Percentiles rank a stretch among this genome's conserved stretches.
phyloP scores from a whole-genome alignment of 1,140 invertebrate species.

The Coptotermes formosanus region DNA sequence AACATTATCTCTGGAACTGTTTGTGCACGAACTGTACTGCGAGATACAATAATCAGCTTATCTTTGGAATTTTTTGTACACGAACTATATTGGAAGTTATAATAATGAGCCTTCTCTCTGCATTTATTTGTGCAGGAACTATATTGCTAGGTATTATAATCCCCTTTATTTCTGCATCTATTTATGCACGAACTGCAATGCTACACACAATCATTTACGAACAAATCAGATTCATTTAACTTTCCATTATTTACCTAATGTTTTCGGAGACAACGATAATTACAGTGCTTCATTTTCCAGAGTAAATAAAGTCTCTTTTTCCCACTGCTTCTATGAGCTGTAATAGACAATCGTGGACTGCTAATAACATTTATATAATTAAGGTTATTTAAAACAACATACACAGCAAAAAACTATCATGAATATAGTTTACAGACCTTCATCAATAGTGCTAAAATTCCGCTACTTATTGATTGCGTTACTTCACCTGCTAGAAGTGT shows the following conservation, averaged over 20 bases:
- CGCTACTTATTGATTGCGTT: background rate
- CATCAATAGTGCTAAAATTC: background rate
- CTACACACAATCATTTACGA: background rate
- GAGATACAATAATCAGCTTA: background rate
- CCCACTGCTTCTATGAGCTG: background rate
- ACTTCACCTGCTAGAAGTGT: background rate
- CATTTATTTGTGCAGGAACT: no score
- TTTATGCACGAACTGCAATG: background rate
- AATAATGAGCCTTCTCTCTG: no score
- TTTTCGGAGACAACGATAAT: background rate
- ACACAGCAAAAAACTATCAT: background rate
- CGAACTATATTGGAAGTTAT: background rate
- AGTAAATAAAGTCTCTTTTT: background rate
- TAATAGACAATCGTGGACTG: background rate
- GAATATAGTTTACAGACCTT: background rate
- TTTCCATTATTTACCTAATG: background rate
- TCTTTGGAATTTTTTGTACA: background rate
- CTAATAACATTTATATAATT: conserved; percentile 3
- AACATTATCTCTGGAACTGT: no score
- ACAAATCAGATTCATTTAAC: background rate
- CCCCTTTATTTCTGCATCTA: background rate
- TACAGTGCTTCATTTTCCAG: background rate
- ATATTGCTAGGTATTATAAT: background rate
- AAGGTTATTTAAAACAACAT: background rate
- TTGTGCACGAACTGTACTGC: no score